Evolutionary conservation across 2,113 vertebrate species (phyloP), one percentile per base, ranked within the genome.

Genomic region (Pelobates fuscus): DNA sequence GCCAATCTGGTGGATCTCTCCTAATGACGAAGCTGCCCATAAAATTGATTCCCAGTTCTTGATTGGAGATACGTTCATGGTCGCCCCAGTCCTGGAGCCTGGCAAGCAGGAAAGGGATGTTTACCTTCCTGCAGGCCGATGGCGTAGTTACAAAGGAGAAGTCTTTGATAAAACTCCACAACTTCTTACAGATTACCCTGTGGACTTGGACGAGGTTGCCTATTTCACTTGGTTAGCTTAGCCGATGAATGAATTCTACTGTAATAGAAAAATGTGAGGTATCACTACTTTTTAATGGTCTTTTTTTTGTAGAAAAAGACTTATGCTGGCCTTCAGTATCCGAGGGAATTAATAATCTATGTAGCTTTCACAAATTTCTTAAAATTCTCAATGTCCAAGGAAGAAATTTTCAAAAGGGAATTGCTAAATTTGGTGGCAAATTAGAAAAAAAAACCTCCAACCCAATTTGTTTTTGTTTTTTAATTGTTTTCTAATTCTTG

Each of bases 1-100:
- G 8, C 97, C 97, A 23, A 89, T 98, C 65, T 98, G 97, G 97
- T 99, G 97, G 97, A 97, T 98, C 60, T 95, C 97, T 0, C 96
- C 95, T 0, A 86, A 87, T 0, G 95, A 98, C 0, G 92, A 95
- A 70, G 90, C 91, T 0, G 90, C 97, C 0, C 96, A 98, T 80
- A 93, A 92, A 62, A 91, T 96, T 0, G 96, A 98, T 84, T 98
- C 96, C 0, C 96, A 98, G 88, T 99, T 99, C 80, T 91, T 99
- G 61, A 98, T 99, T 0, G 97, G 97, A 14, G 96, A 99, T 80
- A 95, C 97, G 25, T 91, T 99, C 66, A 95, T 99, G 85, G 97
- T 99, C 77, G 97, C 97, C 0, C 97, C 97, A 0, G 94, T 99
- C 15, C 87, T 99, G 83, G 97, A 98, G 83, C 92, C 93, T 0